A percentile compares a stretch with the other conserved stretches of the same genome.
phyloP scores from a whole-genome alignment of 2,797 vertebrate genomes.

The Sebastes steindachneri region DNA sequence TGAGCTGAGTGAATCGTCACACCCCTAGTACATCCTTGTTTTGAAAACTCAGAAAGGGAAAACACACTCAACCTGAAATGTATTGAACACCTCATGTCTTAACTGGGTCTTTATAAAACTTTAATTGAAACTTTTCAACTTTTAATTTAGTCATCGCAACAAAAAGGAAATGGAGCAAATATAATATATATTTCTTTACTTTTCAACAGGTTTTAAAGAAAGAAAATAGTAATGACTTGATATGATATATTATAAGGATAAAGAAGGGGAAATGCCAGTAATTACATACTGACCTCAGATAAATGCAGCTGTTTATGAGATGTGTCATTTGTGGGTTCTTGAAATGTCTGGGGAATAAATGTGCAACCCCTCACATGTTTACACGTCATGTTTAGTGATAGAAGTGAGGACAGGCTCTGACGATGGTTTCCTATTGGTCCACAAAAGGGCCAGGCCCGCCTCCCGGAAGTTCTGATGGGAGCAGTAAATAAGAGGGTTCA shows the following conservation, averaged over 20 bases:
- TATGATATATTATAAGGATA: not conserved
- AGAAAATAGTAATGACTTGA: not conserved
- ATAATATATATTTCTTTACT: not conserved
- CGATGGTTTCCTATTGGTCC: conserved; percentile 67
- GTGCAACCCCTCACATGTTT: not conserved
- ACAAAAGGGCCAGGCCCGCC: conserved; percentile 74
- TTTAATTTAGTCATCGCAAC: not conserved
- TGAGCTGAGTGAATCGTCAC: no score
- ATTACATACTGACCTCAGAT: not conserved
- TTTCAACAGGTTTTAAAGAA: not conserved
- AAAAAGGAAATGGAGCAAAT: not conserved
- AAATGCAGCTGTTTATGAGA: not conserved
- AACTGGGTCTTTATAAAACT: not conserved
- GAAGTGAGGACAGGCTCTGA: conserved; percentile 78
- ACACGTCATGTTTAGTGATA: conserved; percentile 54
- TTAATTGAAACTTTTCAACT: not conserved
- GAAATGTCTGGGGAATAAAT: not conserved
- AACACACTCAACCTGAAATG: not conserved
- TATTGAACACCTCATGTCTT: not conserved
- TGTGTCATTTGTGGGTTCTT: no score
- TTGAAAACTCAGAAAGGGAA: not conserved
- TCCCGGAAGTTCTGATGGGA: conserved; percentile 77
- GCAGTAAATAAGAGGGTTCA: conserved; percentile 84
- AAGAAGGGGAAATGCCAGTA: not conserved
- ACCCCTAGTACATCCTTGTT: not conserved